Conservation (phyloP, 2,113 vertebrate species). For the Indri indri region DNA sequence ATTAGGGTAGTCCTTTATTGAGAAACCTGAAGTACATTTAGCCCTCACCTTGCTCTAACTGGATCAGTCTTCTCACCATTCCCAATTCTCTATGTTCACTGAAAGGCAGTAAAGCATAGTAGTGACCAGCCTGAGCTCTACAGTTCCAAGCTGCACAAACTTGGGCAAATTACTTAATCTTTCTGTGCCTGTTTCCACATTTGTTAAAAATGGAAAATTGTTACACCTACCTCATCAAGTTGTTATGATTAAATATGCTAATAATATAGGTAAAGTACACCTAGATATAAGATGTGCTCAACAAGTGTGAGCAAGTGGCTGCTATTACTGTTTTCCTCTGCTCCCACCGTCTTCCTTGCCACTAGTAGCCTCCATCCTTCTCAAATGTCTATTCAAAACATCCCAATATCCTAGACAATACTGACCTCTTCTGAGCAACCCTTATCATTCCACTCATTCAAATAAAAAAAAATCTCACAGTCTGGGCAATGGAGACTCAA, state of each 20-base stretch:
- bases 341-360: neutral
- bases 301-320: neutral
- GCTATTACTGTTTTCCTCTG: neutral
- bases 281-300: neutral
- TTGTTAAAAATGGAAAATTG: neutral
- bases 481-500: neutral
- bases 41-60: neutral
- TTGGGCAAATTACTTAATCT: neutral
- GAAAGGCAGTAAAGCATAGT: neutral
- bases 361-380: neutral
- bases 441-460: neutral
- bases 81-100: neutral
- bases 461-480: neutral
- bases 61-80: neutral
- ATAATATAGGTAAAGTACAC: neutral
- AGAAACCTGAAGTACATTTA: neutral
- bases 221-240: neutral
- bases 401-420: neutral
- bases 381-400: constrained; percentile 11
- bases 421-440: constrained; percentile 28
- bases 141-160: neutral
- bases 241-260: neutral
- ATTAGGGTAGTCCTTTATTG: neutral
- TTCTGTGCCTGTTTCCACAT: neutral
- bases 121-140: neutral